These are phyloP conservation scores for Mimachlamys varia DNA, from an alignment of 2,888 invertebrate genomes.

Conservation along the genomic window DNA sequence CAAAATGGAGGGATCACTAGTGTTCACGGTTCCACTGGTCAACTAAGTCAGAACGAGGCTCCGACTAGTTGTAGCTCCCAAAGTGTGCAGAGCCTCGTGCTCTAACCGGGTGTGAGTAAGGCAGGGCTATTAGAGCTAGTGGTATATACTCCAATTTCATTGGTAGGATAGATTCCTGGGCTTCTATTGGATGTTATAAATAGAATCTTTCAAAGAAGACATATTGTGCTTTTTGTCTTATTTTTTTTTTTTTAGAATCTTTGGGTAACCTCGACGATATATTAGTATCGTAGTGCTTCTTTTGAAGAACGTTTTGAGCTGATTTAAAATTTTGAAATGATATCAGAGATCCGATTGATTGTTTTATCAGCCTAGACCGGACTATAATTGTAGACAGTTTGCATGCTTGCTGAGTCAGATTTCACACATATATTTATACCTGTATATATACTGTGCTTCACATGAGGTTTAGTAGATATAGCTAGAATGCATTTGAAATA, in stretches of 20 bases:
- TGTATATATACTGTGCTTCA: neutral
- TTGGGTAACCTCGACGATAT: neutral
- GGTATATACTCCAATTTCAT: neutral
- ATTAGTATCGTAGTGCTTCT: neutral
- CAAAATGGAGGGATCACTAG: constrained; percentile 38
- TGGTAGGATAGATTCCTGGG: neutral
- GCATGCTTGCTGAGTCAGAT: constrained; percentile 3
- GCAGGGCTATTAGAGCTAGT: neutral
- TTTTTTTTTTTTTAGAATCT: neutral
- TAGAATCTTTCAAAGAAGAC: constrained; percentile 1
- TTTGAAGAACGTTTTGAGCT: neutral
- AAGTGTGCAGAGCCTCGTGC: constrained; percentile 40
- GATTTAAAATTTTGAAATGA: neutral
- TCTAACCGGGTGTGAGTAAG: constrained; percentile 37
- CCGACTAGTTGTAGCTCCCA: constrained; percentile 39
- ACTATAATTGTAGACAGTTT: neutral
- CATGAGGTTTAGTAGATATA: neutral
- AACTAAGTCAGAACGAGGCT: constrained; percentile 22
- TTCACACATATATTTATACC: neutral
- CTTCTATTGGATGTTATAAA: neutral
- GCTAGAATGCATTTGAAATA: neutral
- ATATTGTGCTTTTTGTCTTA: neutral
- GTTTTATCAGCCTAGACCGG: neutral
- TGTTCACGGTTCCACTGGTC: neutral
- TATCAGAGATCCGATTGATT: neutral